A percentile compares a stretch with the other conserved stretches of the same genome.
Conservation (phyloP, 2,888 invertebrate species). For the Chaetoderma sp. region DNA sequence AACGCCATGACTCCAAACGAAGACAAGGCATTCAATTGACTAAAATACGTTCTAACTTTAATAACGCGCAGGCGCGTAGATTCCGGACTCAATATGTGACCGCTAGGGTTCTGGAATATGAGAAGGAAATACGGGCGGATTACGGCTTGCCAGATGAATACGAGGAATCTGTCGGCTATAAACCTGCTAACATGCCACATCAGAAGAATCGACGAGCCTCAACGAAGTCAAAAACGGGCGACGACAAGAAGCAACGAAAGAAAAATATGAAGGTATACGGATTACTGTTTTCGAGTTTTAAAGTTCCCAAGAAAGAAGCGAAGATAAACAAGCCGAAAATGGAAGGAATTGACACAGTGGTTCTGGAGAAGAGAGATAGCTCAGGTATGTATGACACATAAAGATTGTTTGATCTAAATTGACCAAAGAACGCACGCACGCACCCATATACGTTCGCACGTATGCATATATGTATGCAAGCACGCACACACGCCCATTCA, state of each 20-base stretch:
- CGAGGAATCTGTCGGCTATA: slow-evolving; percentile 5
- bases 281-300: slow-evolving; percentile 45
- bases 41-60: slow-evolving; percentile 45
- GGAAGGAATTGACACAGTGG: slow-evolving; percentile 56
- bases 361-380: slow-evolving; percentile 42
- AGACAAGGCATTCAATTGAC: slow-evolving; percentile 38
- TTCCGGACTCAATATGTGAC: slow-evolving; percentile 61
- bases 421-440: no score
- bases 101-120: slow-evolving; percentile 51
- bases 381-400: slow-evolving; percentile 49
- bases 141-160: slow-evolving; percentile 54
- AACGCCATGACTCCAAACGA: slow-evolving; percentile 15
- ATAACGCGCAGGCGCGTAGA: slow-evolving; percentile 48
- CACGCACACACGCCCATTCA: no score
- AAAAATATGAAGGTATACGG: slow-evolving; percentile 42
- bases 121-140: slow-evolving; percentile 43
- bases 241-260: slow-evolving; percentile 16
- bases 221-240: no score
- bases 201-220: no score
- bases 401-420: no score
- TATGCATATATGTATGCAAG: no score
- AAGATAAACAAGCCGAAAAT: slow-evolving; percentile 47
- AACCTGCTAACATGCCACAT: neutral
- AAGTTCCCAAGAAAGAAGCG: slow-evolving; percentile 41
- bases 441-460: no score